Percentiles rank a stretch among this genome's conserved stretches.
Evolutionary conservation across 2,888 invertebrate species (phyloP).

Genomic region (Branchipolynoe longqiensis): DNA sequence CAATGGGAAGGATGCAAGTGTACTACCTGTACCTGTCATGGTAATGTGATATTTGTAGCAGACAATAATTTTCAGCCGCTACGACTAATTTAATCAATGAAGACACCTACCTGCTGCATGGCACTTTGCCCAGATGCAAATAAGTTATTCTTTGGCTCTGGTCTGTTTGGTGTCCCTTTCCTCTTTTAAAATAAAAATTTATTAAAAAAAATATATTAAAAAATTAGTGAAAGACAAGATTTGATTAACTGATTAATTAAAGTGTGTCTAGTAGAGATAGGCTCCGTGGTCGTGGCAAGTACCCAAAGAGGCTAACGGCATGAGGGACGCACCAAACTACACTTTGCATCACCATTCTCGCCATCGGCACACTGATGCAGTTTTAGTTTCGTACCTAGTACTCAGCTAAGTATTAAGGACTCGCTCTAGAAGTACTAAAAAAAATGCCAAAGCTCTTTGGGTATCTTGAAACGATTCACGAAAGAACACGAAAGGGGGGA

Average conservation of each 20-base stretch:
- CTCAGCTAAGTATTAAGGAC: background rate
- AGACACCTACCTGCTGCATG: too few species aligned
- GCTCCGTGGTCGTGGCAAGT: background rate
- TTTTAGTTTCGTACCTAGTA: background rate
- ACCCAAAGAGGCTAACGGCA: slow-evolving; percentile 26
- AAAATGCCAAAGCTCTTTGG: slow-evolving; percentile 31
- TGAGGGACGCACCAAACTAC: background rate
- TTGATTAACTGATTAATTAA: background rate
- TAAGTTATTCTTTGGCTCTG: slow-evolving; percentile 14
- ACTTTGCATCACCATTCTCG: background rate
- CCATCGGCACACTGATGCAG: background rate
- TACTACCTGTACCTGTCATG: too few species aligned
- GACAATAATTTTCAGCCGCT: too few species aligned
- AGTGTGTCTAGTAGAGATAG: background rate
- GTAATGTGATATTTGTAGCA: too few species aligned
- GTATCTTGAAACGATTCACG: slow-evolving; percentile 11
- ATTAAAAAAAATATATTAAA: too few species aligned
- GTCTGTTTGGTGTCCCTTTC: slow-evolving; percentile 14
- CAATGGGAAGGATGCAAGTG: too few species aligned
- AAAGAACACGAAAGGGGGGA: too few species aligned
- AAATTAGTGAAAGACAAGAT: background rate
- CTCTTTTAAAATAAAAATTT: too few species aligned
- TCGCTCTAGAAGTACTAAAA: background rate
- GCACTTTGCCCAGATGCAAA: too few species aligned
- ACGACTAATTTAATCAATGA: too few species aligned